phyloP scores from a whole-genome alignment of 1,140 invertebrate genomes.

The Bacillus rossius region DNA sequence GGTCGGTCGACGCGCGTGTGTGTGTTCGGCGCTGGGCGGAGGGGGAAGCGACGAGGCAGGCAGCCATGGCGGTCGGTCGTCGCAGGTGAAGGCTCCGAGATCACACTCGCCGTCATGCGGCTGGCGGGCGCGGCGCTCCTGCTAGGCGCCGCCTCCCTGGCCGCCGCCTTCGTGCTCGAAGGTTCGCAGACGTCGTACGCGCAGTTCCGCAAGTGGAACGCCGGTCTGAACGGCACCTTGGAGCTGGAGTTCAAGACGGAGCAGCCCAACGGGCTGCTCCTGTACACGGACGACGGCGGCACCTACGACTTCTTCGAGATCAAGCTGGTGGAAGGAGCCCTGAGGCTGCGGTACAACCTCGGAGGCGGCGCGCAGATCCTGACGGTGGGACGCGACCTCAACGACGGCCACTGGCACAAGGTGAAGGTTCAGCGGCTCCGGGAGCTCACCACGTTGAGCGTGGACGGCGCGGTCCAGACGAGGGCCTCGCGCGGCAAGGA shows the following conservation, averaged over 20 bases:
- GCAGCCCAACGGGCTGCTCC: conserved; percentile 78
- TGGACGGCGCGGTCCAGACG: conserved; percentile 70
- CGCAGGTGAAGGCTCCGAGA: background rate
- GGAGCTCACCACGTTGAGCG: conserved; percentile 71
- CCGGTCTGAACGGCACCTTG: conserved; percentile 76
- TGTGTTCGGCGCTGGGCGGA: too few species aligned
- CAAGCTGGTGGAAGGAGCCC: conserved; percentile 83
- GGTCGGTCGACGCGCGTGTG: too few species aligned
- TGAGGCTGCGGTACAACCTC: conserved; percentile 83
- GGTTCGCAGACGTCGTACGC: conserved; percentile 82
- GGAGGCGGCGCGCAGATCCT: conserved; percentile 82
- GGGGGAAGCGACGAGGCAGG: background rate
- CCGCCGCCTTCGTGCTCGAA: conserved; percentile 71
- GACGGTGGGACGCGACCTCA: conserved; percentile 76
- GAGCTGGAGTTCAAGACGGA: conserved; percentile 91
- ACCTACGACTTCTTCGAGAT: conserved; percentile 94
- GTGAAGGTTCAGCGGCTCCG: conserved; percentile 68
- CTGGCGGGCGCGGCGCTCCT: background rate
- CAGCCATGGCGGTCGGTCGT: background rate
- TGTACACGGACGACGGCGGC: conserved; percentile 92
- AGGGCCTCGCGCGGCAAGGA: conserved; percentile 75
- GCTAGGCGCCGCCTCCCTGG: background rate
- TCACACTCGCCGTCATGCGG: background rate
- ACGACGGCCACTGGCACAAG: conserved; percentile 89
- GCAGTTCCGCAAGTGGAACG: conserved; percentile 86